phyloP scores from a whole-genome alignment of 1,140 invertebrate species.

The Lamellibrachia luymesi region DNA sequence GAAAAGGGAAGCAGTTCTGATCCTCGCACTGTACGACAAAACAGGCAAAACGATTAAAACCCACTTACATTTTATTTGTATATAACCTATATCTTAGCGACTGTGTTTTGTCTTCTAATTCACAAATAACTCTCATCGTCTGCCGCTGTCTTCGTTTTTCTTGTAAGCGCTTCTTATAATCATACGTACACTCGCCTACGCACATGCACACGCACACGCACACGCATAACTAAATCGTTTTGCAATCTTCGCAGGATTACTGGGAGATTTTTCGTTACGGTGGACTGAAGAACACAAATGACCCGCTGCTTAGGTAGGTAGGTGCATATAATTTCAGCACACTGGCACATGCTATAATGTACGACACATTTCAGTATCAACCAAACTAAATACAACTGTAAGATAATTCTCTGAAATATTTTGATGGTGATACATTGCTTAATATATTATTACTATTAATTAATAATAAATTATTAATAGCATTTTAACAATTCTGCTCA shows the following conservation, averaged over 20 bases:
- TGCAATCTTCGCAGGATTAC: slow-evolving; percentile 31
- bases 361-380: not conserved
- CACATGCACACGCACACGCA: not conserved
- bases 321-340: too few species aligned
- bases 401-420: too few species aligned
- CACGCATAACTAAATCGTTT: not conserved
- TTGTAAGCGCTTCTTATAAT: not conserved
- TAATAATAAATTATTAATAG: too few species aligned
- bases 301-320: slow-evolving; percentile 42
- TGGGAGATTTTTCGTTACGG: slow-evolving; percentile 49
- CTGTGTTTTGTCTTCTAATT: too few species aligned
- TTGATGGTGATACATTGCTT: not conserved
- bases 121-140: too few species aligned
- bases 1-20: too few species aligned
- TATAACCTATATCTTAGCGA: too few species aligned
- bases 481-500: too few species aligned
- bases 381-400: not conserved
- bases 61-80: too few species aligned
- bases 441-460: not conserved
- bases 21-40: too few species aligned
- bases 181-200: not conserved
- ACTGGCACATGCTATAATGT: too few species aligned
- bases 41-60: too few species aligned
- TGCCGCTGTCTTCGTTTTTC: not conserved
- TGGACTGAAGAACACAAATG: slow-evolving; percentile 38